These are phyloP conservation scores for Drosophila quadrilineata DNA, from an alignment of 1,140 invertebrate genomes.

Conservation along the genomic window DNA sequence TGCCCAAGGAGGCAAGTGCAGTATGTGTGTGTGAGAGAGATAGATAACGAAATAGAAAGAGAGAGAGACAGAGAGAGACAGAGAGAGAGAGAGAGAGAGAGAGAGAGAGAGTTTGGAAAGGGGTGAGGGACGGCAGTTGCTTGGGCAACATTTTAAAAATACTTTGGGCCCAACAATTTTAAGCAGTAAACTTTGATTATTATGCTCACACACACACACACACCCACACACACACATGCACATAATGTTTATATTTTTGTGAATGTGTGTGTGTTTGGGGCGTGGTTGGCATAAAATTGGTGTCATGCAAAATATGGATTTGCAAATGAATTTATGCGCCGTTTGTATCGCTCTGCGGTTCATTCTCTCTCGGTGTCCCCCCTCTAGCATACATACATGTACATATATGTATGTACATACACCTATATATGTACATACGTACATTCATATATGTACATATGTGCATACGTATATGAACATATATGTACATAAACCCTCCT, in stretches of 20 bases:
- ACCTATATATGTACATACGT: too few species aligned
- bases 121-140: slow-evolving; percentile 6
- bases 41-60: neutral
- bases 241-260: neutral
- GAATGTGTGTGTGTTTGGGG: slow-evolving; percentile 1
- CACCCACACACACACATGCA: neutral
- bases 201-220: slow-evolving; percentile 17
- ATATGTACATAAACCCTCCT: too few species aligned
- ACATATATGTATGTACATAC: too few species aligned
- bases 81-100: neutral
- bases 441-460: too few species aligned
- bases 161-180: slow-evolving; percentile 41
- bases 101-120: neutral
- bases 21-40: neutral
- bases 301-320: slow-evolving; percentile 59
- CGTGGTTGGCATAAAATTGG: slow-evolving; percentile 45
- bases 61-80: neutral
- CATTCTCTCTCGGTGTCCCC: too few species aligned
- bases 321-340: slow-evolving; percentile 58
- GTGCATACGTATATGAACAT: too few species aligned
- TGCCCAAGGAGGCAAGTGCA: neutral
- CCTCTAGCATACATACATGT: too few species aligned
- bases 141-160: slow-evolving; percentile 34
- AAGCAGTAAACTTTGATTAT: slow-evolving; percentile 57
- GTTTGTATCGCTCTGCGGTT: slow-evolving; percentile 42